Conservation (phyloP, 2,797 vertebrate genomes). For the Leptodactylus fallax region DNA sequence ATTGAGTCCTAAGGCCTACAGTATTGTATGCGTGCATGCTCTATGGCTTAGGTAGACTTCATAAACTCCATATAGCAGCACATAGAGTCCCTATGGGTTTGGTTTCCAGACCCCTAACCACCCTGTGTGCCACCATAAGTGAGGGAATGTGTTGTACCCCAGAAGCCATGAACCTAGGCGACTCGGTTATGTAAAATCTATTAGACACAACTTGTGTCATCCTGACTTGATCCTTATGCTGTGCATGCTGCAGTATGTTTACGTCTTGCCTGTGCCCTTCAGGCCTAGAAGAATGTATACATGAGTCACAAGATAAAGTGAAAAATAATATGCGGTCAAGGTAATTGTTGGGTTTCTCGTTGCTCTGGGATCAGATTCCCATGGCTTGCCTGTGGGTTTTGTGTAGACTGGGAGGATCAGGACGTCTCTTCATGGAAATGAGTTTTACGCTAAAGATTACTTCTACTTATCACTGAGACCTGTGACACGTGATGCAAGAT, state of each 20-base stretch:
- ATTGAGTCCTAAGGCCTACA: too few species aligned
- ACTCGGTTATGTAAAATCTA: too few species aligned
- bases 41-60: too few species aligned
- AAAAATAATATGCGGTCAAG: not conserved
- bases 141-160: too few species aligned
- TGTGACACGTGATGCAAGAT: not conserved
- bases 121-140: too few species aligned
- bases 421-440: not conserved
- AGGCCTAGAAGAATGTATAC: conserved; percentile 2
- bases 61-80: too few species aligned
- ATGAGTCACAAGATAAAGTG: conserved; percentile 25
- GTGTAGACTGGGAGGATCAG: not conserved
- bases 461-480: not conserved
- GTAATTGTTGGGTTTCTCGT: conserved; percentile 4
- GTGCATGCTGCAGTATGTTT: not conserved
- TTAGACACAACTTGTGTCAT: too few species aligned
- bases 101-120: too few species aligned
- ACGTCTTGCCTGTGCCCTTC: conserved; percentile 9
- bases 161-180: too few species aligned
- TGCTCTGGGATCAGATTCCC: conserved; percentile 3
- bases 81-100: too few species aligned
- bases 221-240: not conserved
- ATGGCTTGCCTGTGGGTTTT: conserved; percentile 12
- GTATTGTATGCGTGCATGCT: too few species aligned
- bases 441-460: not conserved